Percentiles rank a stretch among this genome's conserved stretches.
These are phyloP conservation scores for Oophaga sylvatica DNA, from an alignment of 2,797 vertebrate genomes.

Conservation along the genomic window DNA sequence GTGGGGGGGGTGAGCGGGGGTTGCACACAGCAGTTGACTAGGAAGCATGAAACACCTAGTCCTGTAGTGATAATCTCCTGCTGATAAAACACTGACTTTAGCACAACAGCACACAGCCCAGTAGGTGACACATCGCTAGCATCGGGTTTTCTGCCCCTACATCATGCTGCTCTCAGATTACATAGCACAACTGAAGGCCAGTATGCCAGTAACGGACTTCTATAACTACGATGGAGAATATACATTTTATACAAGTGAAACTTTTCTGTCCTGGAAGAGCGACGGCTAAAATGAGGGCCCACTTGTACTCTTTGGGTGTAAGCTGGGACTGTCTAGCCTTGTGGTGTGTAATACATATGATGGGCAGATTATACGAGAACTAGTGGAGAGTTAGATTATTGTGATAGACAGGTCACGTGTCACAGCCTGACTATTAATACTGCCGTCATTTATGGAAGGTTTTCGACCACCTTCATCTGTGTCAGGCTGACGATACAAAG, in stretches of 20 bases:
- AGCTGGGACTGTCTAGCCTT: not conserved
- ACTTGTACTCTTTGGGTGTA: not conserved
- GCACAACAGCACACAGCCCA: too few species aligned
- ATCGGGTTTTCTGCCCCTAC: too few species aligned
- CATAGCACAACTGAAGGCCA: not conserved
- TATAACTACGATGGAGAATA: too few species aligned
- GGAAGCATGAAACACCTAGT: too few species aligned
- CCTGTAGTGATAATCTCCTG: too few species aligned
- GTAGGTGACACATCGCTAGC: too few species aligned
- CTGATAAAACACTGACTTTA: too few species aligned
- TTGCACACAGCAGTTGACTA: too few species aligned
- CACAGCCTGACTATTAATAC: not conserved
- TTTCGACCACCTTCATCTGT: constrained; percentile 21
- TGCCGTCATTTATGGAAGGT: not conserved
- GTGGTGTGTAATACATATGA: not conserved
- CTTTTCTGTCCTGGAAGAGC: not conserved
- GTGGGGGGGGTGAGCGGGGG: too few species aligned
- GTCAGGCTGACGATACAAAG: constrained; percentile 16
- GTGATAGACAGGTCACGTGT: not conserved
- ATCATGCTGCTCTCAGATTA: too few species aligned
- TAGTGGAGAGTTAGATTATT: not conserved
- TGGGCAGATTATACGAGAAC: too few species aligned
- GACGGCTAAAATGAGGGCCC: not conserved
- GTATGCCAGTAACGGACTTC: not conserved
- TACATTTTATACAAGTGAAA: too few species aligned